phyloP scores from a whole-genome alignment of 2,113 vertebrate species.

The Crypturellus undulatus region DNA sequence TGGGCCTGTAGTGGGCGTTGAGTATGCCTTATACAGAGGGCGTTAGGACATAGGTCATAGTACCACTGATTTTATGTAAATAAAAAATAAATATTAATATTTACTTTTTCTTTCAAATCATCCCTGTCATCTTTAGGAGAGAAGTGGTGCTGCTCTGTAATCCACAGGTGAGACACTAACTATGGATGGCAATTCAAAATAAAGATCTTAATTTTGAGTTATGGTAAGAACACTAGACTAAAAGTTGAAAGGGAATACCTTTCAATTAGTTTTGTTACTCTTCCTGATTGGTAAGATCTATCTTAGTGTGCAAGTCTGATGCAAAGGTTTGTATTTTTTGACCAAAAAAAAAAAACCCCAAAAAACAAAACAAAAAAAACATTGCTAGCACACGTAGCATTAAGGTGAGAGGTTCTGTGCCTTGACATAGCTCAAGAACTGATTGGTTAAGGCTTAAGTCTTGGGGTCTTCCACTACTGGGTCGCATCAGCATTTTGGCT shows the following conservation, averaged over 20 bases:
- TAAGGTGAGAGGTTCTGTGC: background rate
- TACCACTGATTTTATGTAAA: background rate
- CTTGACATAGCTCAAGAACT: background rate
- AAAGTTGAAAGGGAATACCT: background rate
- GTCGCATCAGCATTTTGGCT: background rate
- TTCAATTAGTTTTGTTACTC: background rate
- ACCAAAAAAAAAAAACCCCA: background rate
- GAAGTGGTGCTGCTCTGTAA: background rate
- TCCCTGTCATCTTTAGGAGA: rapidly evolving
- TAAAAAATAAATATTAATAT: background rate
- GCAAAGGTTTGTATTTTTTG: background rate
- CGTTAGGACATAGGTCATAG: background rate
- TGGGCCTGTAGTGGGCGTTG: background rate
- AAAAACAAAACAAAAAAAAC: no score
- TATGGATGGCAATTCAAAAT: background rate
- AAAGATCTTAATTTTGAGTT: background rate
- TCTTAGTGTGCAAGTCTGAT: background rate
- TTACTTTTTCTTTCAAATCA: background rate
- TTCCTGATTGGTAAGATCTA: background rate
- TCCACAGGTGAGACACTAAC: background rate
- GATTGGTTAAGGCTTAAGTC: background rate
- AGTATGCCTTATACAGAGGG: background rate
- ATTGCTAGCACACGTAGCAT: background rate
- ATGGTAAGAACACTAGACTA: background rate
- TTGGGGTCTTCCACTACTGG: background rate